Percentiles rank a stretch among this genome's conserved stretches.
phyloP scores from a whole-genome alignment of 2,888 invertebrate genomes.

The Zaprionus obscuricornis region DNA sequence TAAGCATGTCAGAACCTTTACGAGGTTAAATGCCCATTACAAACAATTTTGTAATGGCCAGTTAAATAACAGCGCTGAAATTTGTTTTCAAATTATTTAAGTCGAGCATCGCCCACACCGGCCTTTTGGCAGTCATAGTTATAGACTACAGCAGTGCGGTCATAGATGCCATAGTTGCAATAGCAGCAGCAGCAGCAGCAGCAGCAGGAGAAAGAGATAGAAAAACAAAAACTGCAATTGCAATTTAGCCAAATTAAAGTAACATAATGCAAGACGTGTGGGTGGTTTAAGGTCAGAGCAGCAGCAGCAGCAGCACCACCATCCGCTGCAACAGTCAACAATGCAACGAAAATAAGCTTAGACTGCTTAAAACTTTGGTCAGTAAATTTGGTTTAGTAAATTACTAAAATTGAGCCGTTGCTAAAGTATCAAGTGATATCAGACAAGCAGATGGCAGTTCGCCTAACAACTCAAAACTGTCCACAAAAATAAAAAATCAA shows the following conservation, averaged over 20 bases:
- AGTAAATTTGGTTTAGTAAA: slow-evolving; percentile 48
- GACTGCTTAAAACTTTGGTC: not conserved
- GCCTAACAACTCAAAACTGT: slow-evolving; percentile 48
- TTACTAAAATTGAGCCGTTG: slow-evolving; percentile 54
- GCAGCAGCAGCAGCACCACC: not conserved
- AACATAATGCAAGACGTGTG: slow-evolving; percentile 74
- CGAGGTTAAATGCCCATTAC: slow-evolving; percentile 70
- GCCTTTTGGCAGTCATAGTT: not conserved
- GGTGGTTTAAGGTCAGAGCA: slow-evolving; percentile 60
- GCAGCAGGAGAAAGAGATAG: too few relatives aligned
- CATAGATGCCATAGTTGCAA: too few relatives aligned
- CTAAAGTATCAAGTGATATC: slow-evolving; percentile 39
- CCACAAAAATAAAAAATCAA: slow-evolving; percentile 9
- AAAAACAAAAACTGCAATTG: slow-evolving; percentile 36
- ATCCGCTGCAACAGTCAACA: not conserved
- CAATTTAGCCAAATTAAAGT: slow-evolving; percentile 72
- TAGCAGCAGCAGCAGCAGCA: too few relatives aligned
- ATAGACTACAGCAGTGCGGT: too few relatives aligned
- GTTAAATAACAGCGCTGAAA: slow-evolving; percentile 68
- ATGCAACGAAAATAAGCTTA: not conserved
- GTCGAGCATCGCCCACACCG: slow-evolving; percentile 59
- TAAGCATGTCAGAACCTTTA: slow-evolving; percentile 48
- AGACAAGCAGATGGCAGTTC: too few relatives aligned
- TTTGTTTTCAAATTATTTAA: slow-evolving; percentile 76
- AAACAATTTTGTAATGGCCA: slow-evolving; percentile 69